Percentiles rank a stretch among this genome's conserved stretches.
phyloP scores from a whole-genome alignment of 2,888 invertebrate genomes.

The Tuberolachnus salignus region DNA sequence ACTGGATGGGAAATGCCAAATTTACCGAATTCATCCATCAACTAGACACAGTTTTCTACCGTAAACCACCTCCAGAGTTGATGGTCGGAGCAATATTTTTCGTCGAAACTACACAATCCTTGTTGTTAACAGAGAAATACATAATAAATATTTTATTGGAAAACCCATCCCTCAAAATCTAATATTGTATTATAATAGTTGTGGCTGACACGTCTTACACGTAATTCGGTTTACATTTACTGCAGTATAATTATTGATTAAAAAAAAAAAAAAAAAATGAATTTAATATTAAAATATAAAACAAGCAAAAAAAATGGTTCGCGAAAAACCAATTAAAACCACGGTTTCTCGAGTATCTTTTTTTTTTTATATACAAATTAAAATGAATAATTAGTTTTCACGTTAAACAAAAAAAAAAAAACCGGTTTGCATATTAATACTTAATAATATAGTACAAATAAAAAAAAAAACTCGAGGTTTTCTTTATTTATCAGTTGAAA shows the following conservation, averaged over 20 bases:
- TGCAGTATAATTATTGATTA: not conserved
- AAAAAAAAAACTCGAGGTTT: too few species aligned
- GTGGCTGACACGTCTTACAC: conserved; percentile 10
- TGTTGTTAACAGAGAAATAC: too few species aligned
- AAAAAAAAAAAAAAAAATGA: not conserved
- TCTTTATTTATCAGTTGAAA: conserved; percentile 7
- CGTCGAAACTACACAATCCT: too few species aligned
- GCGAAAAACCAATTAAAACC: conserved; percentile 30
- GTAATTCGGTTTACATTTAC: conserved; percentile 1
- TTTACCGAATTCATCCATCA: too few species aligned
- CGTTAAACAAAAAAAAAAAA: not conserved
- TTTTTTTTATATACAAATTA: conserved; percentile 13
- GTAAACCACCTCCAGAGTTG: too few species aligned
- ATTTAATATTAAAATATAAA: not conserved
- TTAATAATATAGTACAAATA: too few species aligned
- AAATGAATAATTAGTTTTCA: conserved; percentile 17
- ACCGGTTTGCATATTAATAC: not conserved
- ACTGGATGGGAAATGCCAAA: too few species aligned
- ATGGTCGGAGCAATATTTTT: too few species aligned
- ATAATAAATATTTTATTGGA: too few species aligned
- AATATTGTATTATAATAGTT: too few species aligned
- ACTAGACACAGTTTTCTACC: too few species aligned
- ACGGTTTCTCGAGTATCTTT: not conserved
- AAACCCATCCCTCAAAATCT: too few species aligned
- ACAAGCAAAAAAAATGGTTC: not conserved